Percentiles rank a stretch among this genome's conserved stretches.
These are phyloP conservation scores for Lacerta bilineata DNA, from an alignment of 2,797 vertebrate genomes.

Conservation along the genomic window DNA sequence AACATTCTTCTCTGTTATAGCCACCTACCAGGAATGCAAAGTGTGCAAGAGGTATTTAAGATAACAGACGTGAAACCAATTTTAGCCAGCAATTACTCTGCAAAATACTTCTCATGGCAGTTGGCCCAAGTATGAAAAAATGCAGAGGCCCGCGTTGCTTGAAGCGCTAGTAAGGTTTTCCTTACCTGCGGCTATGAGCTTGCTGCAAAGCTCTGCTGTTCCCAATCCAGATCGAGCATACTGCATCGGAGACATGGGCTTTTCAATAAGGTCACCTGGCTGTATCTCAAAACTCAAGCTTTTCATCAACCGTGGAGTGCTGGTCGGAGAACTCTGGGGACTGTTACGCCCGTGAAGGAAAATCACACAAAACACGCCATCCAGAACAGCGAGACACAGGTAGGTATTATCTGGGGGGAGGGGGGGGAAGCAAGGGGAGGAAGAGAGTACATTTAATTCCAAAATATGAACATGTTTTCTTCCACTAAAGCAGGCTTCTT, in stretches of 20 bases:
- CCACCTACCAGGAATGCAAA: constrained; percentile 84
- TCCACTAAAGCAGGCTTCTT: background rate
- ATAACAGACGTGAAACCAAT: background rate
- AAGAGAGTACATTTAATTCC: background rate
- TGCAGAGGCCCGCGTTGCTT: too few species aligned
- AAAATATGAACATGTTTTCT: background rate
- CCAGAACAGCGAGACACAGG: constrained; percentile 96
- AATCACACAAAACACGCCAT: constrained; percentile 94
- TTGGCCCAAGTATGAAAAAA: background rate
- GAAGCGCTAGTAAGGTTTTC: background rate
- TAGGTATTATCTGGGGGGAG: constrained; percentile 89
- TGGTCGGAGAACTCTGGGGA: constrained; percentile 93
- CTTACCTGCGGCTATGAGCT: constrained; percentile 93
- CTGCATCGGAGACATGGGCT: constrained; percentile 94
- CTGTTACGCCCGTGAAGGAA: constrained; percentile 96
- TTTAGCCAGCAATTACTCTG: background rate
- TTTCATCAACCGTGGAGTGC: constrained; percentile 94
- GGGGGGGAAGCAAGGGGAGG: constrained; percentile 54
- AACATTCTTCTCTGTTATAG: constrained; percentile 97
- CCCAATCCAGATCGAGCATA: constrained; percentile 96
- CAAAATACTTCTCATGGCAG: background rate
- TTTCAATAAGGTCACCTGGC: constrained; percentile 86
- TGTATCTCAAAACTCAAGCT: constrained; percentile 96
- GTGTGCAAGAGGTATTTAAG: background rate
- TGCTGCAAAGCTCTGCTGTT: constrained; percentile 88